Conservation (phyloP, 2,888 invertebrate species). For the Digitonthophagus gazella region DNA sequence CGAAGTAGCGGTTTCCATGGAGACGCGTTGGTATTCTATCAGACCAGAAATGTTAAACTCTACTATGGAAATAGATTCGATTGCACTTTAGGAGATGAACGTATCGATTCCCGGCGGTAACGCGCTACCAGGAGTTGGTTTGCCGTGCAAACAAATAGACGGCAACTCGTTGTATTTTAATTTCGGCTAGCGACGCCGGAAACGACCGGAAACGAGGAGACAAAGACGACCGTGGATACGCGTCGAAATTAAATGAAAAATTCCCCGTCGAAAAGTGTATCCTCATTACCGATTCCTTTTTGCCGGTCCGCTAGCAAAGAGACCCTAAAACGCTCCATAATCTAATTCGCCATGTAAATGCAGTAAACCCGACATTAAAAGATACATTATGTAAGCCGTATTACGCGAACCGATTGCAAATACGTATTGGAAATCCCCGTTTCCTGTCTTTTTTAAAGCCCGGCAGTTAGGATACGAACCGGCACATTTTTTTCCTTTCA, state of each 20-base stretch:
- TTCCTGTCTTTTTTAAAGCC: background rate
- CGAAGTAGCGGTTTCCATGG: constrained; percentile 10
- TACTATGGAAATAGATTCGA: constrained; percentile 27
- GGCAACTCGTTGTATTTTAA: constrained; percentile 1
- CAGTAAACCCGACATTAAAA: background rate
- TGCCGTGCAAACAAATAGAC: constrained; percentile 2
- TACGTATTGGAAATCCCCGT: background rate
- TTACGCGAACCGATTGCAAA: background rate
- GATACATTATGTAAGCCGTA: background rate
- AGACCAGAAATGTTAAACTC: constrained; percentile 4
- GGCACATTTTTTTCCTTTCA: background rate
- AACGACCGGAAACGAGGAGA: background rate
- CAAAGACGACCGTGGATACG: background rate
- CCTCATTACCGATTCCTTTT: background rate
- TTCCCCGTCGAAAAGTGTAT: background rate
- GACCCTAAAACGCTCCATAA: background rate
- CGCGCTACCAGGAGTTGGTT: constrained; percentile 15
- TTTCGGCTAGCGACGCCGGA: constrained; percentile 2
- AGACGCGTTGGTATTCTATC: constrained; percentile 17
- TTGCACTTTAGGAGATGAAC: constrained; percentile 28
- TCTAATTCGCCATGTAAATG: background rate
- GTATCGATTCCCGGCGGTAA: constrained; percentile 26
- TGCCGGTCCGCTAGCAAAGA: background rate
- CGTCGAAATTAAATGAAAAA: background rate
- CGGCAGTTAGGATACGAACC: background rate